Evolutionary conservation across 2,797 vertebrate species (phyloP).

Genomic region (Nyctalus aviator): DNA sequence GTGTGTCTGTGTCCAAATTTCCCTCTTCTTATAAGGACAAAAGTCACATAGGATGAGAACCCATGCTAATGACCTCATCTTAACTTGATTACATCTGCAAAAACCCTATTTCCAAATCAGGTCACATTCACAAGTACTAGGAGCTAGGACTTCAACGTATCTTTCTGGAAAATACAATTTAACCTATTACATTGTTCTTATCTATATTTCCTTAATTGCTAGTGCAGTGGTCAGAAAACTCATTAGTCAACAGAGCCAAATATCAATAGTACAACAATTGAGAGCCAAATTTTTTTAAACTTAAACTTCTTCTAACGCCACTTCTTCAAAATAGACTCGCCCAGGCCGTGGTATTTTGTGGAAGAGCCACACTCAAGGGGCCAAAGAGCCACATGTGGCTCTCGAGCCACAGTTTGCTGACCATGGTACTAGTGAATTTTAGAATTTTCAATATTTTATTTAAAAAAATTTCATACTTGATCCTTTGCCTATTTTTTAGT

Average conservation of each 20-base stretch:
- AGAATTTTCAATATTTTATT: constrained; percentile 7
- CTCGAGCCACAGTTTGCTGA: too few species aligned
- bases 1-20: background rate
- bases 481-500: background rate
- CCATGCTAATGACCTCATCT: background rate
- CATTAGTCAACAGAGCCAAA: too few species aligned
- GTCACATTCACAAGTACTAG: background rate
- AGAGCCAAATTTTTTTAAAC: too few species aligned
- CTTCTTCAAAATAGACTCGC: too few species aligned
- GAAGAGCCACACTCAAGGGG: too few species aligned
- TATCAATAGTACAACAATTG: too few species aligned
- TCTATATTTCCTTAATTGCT: background rate
- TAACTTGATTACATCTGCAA: background rate
- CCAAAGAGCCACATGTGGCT: too few species aligned
- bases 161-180: background rate
- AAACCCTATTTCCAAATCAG: background rate
- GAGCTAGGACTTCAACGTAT: background rate
- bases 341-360: too few species aligned
- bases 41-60: background rate
- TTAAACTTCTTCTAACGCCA: too few species aligned
- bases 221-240: background rate
- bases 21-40: background rate
- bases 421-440: background rate
- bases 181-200: background rate
- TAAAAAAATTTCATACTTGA: background rate